phyloP scores from a whole-genome alignment of 2,888 invertebrate species.

The Drosophila nigricruria region DNA sequence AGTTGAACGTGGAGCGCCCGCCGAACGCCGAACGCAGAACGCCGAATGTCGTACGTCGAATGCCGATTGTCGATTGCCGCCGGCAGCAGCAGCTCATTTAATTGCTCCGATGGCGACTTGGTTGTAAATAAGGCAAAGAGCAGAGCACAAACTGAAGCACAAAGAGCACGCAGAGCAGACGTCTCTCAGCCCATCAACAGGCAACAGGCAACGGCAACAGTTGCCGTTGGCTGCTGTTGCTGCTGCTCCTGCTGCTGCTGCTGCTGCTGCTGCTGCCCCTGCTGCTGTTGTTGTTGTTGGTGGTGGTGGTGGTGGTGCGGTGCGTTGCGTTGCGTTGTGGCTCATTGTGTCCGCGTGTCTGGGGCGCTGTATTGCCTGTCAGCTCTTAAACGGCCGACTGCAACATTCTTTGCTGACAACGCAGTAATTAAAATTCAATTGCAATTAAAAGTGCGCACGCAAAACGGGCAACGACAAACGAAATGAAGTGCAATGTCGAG shows the following conservation, averaged over 20 bases:
- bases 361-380: conserved; percentile 49
- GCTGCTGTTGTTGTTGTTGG: background rate
- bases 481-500: conserved; percentile 51
- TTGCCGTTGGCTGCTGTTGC: conserved; percentile 44
- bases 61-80: conserved; percentile 30
- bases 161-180: conserved; percentile 39
- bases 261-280: conserved; percentile 16
- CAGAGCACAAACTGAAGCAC: conserved; percentile 35
- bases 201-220: conserved; percentile 45
- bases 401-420: conserved; percentile 84
- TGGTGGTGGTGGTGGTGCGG: conserved; percentile 15
- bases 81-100: conserved; percentile 73
- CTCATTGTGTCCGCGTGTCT: conserved; percentile 59
- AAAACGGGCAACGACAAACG: conserved; percentile 77
- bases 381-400: conserved; percentile 78
- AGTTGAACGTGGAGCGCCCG: conserved; percentile 54
- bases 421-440: conserved; percentile 85
- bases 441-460: conserved; percentile 83
- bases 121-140: conserved; percentile 62
- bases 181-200: conserved; percentile 18
- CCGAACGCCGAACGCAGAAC: conserved; percentile 29
- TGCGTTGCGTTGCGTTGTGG: conserved; percentile 35
- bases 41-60: background rate
- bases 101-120: conserved; percentile 70
- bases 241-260: conserved; percentile 8